phyloP scores from a whole-genome alignment of 2,797 vertebrate genomes.

The Hippopotamyrus pictus region DNA sequence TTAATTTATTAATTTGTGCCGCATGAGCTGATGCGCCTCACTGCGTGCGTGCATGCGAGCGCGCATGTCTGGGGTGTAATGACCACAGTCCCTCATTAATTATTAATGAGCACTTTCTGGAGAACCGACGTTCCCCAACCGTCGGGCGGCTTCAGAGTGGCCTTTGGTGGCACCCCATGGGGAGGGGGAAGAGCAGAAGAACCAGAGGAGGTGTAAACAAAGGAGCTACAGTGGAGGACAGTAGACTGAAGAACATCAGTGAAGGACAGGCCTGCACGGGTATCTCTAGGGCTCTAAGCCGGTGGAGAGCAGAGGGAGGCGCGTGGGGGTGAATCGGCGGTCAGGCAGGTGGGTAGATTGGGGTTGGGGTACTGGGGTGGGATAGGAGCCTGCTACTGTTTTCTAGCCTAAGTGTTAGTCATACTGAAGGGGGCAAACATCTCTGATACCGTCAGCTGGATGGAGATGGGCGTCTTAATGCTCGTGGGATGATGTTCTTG shows the following conservation, averaged over 20 bases:
- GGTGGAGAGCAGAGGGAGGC: neutral
- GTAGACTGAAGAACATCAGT: too few species aligned
- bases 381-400: neutral
- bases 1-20: constrained; percentile 6
- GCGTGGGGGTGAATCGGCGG: neutral
- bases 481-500: neutral
- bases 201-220: neutral
- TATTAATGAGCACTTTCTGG: neutral
- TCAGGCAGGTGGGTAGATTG: neutral
- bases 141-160: neutral
- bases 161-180: neutral
- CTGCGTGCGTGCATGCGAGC: neutral
- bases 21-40: neutral
- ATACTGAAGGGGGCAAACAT: neutral
- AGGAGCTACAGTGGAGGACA: neutral
- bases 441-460: neutral
- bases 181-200: neutral
- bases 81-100: neutral
- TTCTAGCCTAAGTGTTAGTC: neutral
- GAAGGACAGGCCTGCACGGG: neutral
- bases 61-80: neutral
- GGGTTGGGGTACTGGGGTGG: neutral
- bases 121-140: neutral
- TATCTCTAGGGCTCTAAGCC: neutral
- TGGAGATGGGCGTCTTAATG: neutral